Evolutionary conservation across 2,888 invertebrate genomes (phyloP).

Genomic region (Pristionchus arcanus): DNA sequence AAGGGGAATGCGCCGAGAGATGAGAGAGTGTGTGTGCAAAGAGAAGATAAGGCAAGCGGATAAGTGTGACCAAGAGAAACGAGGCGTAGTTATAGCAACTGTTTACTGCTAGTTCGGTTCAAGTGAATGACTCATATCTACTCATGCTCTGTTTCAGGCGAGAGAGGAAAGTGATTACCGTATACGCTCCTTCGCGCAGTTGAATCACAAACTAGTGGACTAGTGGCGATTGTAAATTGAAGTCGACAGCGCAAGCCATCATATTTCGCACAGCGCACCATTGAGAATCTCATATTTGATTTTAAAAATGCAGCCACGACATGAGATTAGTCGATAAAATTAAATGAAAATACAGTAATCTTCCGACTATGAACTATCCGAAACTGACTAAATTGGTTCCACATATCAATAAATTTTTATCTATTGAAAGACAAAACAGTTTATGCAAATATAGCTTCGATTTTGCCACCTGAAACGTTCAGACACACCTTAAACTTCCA

Average conservation of each 20-base stretch:
- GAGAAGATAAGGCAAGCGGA: neutral
- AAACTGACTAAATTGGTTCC: no score
- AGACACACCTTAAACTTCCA: no score
- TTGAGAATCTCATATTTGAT: no score
- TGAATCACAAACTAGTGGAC: neutral
- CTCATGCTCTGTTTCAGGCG: neutral
- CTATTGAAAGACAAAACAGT: no score
- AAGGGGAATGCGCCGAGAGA: neutral
- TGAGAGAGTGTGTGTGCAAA: neutral
- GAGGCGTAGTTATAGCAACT: constrained; percentile 12
- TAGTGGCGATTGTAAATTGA: neutral
- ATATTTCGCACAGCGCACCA: no score
- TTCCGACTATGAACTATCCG: no score
- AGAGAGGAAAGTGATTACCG: neutral
- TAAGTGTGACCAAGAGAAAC: neutral
- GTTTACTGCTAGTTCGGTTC: neutral
- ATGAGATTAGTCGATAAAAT: no score
- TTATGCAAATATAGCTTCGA: no score
- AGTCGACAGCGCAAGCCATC: neutral
- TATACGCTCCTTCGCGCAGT: neutral
- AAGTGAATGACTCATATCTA: neutral
- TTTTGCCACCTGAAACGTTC: no score
- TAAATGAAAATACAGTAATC: no score
- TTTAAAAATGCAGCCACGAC: no score
- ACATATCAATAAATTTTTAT: no score